Evolutionary conservation across 2,888 invertebrate species (phyloP), one percentile per base, ranked within the genome.

Genomic region (Phyto melanocephala): DNA sequence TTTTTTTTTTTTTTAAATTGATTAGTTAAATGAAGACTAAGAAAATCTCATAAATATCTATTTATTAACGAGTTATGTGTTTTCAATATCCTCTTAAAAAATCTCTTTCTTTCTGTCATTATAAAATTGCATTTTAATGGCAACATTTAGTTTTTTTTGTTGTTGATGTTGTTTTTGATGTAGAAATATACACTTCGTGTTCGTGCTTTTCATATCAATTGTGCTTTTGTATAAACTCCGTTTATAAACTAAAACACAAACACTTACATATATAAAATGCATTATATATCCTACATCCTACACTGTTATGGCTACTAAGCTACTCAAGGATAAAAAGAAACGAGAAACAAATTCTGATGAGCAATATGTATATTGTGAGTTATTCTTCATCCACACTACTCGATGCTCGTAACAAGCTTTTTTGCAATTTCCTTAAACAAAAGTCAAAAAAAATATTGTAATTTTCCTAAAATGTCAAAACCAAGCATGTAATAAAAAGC

Each of bases 381-480:
- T 17, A 6, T 15, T 17, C n/a, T 35, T 35, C 22, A 28, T 20
- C 1, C 13, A 67, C 15, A 24, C 24, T 45, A 20, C 22, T 52
- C 35, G 2, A 33, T 10, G n/a, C 8, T 52, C 63, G 28, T 20
- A 79, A 67, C 47, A 80, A 80, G 74, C 80, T 83, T 83, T 80
- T 28, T 80, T 76, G 68, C 47, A 83, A 77, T 83, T 83, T 70
- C 72, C 72, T 74, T 72, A 50, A 77, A 77, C 54, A 80, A 67
- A 68, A 76, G 17, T n/a, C n/a, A n/a, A n/a, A n/a, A n/a, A 22
- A 62, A 11, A 35, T 80, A 77, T 37, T 65, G 77, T 67, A 71
- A 71, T 71, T 62, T 71, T 62, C 37, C 65, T 67, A 71, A 82
- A 79, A 79, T 75, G 82, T 71, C 82, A 79, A 75, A 79, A 65